Percentiles rank a stretch among this genome's conserved stretches.
These are phyloP conservation scores for Thalassoma bifasciatum DNA, from an alignment of 2,113 vertebrate genomes.

Conservation along the genomic window DNA sequence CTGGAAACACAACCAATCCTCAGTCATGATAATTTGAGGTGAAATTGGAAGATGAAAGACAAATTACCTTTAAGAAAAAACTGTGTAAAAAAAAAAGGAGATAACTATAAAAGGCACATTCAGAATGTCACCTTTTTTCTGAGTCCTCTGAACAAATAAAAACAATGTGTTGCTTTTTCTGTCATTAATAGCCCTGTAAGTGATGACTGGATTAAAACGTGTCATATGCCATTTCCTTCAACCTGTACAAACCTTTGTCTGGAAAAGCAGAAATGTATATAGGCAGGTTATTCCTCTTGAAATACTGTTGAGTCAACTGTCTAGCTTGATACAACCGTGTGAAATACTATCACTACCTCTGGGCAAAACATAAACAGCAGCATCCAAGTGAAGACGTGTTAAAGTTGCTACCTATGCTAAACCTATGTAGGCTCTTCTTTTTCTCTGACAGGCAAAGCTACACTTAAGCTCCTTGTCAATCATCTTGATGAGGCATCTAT, in stretches of 20 bases:
- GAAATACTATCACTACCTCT: conserved; percentile 45
- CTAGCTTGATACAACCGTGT: conserved; percentile 37
- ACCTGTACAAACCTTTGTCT: no score
- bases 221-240: background rate
- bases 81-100: background rate
- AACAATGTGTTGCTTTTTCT: conserved; percentile 11
- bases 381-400: conserved; percentile 13
- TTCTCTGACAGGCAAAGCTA: conserved; percentile 16
- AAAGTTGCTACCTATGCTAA: conserved; percentile 8
- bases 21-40: background rate
- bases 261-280: conserved; percentile 11
- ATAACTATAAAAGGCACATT: conserved; percentile 2
- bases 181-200: background rate
- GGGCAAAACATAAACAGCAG: conserved; percentile 11
- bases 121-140: background rate
- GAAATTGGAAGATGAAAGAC: background rate
- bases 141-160: background rate
- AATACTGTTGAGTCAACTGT: conserved; percentile 48
- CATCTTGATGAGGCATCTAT: conserved; percentile 7
- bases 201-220: background rate
- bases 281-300: conserved; percentile 30
- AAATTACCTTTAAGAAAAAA: background rate
- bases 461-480: conserved; percentile 42
- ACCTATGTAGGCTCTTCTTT: conserved; percentile 23
- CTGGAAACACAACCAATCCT: background rate